These are phyloP conservation scores for Nilaparvata lugens DNA, from an alignment of 1,140 invertebrate species.

Conservation along the genomic window DNA sequence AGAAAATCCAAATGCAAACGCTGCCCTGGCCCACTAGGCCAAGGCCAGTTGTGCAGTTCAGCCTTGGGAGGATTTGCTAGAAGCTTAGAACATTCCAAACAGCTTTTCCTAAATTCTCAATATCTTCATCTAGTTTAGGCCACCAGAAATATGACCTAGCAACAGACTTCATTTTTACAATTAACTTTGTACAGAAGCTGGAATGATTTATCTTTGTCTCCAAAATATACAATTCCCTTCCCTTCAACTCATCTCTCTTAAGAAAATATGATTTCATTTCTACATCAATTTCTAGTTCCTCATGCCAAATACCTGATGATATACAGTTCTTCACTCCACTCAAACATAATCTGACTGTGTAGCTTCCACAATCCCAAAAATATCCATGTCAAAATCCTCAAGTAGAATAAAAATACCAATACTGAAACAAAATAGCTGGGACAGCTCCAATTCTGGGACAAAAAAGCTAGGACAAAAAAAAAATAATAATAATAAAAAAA, in stretches of 20 bases:
- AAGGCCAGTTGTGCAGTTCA: slow-evolving; percentile 19
- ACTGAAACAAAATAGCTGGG: too few relatives aligned
- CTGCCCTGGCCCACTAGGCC: slow-evolving; percentile 8
- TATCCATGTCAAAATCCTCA: too few relatives aligned
- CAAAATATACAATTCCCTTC: not conserved
- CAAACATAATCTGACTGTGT: too few relatives aligned
- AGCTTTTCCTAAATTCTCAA: not conserved
- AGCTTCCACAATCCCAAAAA: too few relatives aligned
- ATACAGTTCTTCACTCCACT: too few relatives aligned
- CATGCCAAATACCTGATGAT: too few relatives aligned
- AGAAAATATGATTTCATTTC: not conserved
- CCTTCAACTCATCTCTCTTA: slow-evolving; percentile 4
- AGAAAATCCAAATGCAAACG: slow-evolving; percentile 24
- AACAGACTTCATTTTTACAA: slow-evolving; percentile 20
- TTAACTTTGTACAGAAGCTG: slow-evolving; percentile 3
- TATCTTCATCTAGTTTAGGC: slow-evolving; percentile 1
- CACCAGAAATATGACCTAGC: slow-evolving; percentile 9
- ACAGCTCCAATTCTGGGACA: too few relatives aligned
- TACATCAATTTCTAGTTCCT: too few relatives aligned
- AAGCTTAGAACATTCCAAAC: not conserved
- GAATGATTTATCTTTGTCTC: slow-evolving; percentile 11
- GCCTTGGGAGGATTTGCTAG: not conserved
- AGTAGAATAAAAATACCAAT: too few relatives aligned
- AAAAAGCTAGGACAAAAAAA: too few relatives aligned
- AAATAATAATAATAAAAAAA: too few relatives aligned